Evolutionary conservation across 2,797 vertebrate species (phyloP), one percentile per base, ranked within the genome.

Genomic region (Mycteria americana): DNA sequence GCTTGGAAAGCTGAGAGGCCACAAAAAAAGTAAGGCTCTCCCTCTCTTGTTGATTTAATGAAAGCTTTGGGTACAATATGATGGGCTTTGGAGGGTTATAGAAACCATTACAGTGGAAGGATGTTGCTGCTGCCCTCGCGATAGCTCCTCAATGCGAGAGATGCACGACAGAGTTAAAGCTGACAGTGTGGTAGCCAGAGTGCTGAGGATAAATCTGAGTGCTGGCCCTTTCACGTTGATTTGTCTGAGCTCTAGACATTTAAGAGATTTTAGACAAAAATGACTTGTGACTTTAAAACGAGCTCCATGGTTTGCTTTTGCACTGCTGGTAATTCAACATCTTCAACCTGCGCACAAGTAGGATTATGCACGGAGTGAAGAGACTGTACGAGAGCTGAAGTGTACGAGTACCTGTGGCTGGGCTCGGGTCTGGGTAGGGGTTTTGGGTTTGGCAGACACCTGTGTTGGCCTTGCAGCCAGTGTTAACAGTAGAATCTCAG

Each of bases 381-480:
- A 45, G 50, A 3, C 39, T 11, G n/a, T 21, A 3, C 1, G 9
- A 13, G 46, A 45, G 53, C 67, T 48, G 83, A 23, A 18, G 54
- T 2, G 14, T 4, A 11, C 0, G 1, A 25, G 63, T 45, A 22
- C 18, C 43, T 10, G 54, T 0, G 11, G 64, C 39, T 23, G 22
- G 39, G 30, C 39, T 31, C 4, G 5, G 31, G 7, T 24, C 62
- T 48, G 51, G 39, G 28, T 4, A 24, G 43, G 39, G 18, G 18
- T 3, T 8, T 35, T 8, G 39, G 37, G 9, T 18, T 22, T 48
- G 56, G 54, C 27, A 27, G 63, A 3, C 5, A 11, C 25, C 3
- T 4, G 19, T 7, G 25, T 35, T 30, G 75, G 33, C 53, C 37
- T 54, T 31, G 17, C 46, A 37, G 75, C 60, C 31, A 17, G 15